phyloP scores from a whole-genome alignment of 2,888 invertebrate species.

The Apantesis nais region DNA sequence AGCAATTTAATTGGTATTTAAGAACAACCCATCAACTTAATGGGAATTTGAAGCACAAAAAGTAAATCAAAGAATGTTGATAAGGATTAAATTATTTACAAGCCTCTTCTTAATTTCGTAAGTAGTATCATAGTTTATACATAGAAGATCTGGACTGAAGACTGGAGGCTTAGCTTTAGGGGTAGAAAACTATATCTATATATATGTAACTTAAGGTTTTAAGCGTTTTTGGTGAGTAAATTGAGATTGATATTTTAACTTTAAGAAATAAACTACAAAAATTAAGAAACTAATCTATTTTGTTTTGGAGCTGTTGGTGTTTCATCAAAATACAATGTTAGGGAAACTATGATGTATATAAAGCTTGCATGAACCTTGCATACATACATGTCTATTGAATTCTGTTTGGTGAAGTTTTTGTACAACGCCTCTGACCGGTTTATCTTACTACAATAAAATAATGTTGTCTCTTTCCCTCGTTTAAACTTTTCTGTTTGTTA shows the following conservation, averaged over 20 bases:
- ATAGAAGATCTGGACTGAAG: neutral
- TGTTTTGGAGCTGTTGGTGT: neutral
- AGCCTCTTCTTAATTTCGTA: conserved; percentile 39
- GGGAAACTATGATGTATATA: neutral
- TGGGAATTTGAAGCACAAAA: conserved; percentile 50
- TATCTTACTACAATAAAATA: conserved; percentile 47
- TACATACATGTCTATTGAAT: conserved; percentile 28
- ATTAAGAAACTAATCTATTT: neutral
- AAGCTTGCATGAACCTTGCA: conserved; percentile 13
- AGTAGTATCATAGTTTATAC: conserved; percentile 22
- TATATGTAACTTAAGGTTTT: neutral
- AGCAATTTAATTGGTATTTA: conserved; percentile 56
- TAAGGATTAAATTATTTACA: conserved; percentile 49
- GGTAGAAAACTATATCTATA: neutral
- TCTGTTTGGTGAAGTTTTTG: conserved; percentile 30
- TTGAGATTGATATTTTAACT: neutral
- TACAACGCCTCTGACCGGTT: conserved; percentile 67
- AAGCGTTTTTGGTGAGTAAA: neutral
- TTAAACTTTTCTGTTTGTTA: conserved; percentile 4
- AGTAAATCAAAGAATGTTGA: conserved; percentile 46
- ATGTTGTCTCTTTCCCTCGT: conserved; percentile 52
- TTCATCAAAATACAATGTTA: neutral
- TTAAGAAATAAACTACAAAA: neutral
- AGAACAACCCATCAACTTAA: conserved; percentile 44
- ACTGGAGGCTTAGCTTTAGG: neutral